Base-by-base conservation (phyloP, 2,888 invertebrate species). In the Tenthredo mesomela region DNA sequence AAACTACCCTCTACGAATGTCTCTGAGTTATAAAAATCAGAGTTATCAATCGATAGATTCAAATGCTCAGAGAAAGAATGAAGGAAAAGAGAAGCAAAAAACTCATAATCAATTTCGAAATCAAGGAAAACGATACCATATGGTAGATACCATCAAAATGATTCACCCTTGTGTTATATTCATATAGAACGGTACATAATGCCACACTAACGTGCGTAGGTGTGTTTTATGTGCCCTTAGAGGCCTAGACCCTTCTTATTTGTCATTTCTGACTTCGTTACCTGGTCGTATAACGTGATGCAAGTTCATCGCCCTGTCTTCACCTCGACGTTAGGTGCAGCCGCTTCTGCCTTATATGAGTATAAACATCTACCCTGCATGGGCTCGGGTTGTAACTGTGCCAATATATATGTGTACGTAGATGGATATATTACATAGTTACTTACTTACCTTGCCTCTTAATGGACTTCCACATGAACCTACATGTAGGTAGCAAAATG, bases 221-320 rank as follows among this genome's bases (percentile, higher is more conserved):
- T 6, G 58, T 37, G 25, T 80, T 61, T 50, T 61, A 40, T 25
- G 37, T 6, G 25, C n/a, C 10, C 80, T n/a, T 40, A 58, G 58
- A 67, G 67, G 10, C 47, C 29, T 37, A n/a, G 40, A 37, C 80
- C 61, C 80, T 61, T 61, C 61, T 80, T 80, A 80, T 80, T 80
- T 7, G 80, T 61, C 10, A 61, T 61, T 58, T 54, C 25, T 58
- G 40, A 5, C 80, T 21, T 12, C 77, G 7, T 29, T 40, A 29
- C 61, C 37, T 40, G 3, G 15, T 77, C 54, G 77, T 58, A 58
- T 58, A 58, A 80, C 61, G 21, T 58, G 37, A 25, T 43, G 58
- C 37, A 61, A 61, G 80, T 80, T 80, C 80, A 61, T 80, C 29
- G 80, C 21, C 58, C 80, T 61, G 29, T 5, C 58, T 61, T 80